These are phyloP conservation scores for Tenebrosternarchus preto DNA, from an alignment of 2,113 vertebrate species.

Conservation along the genomic window DNA sequence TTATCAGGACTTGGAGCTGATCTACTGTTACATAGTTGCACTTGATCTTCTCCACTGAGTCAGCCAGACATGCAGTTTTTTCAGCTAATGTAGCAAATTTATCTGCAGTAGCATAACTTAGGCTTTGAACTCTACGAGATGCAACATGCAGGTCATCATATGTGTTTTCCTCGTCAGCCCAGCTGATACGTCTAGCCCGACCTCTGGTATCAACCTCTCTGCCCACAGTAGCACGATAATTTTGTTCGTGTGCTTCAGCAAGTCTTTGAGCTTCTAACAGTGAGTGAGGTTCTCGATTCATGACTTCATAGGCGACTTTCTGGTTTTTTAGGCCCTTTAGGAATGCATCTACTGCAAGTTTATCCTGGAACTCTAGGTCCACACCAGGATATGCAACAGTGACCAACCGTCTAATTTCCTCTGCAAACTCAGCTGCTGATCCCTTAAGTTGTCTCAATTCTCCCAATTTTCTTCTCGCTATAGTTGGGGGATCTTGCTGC, in stretches of 20 bases:
- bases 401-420: conserved; percentile 30
- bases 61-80: conserved; percentile 1
- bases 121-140: conserved; percentile 1
- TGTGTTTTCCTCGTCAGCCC: conserved; percentile 10
- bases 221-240: conserved; percentile 31
- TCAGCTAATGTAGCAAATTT: conserved; percentile 7
- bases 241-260: conserved; percentile 36
- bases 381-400: conserved; percentile 42
- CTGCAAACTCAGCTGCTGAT: conserved; percentile 40
- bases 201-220: conserved; percentile 14
- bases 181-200: conserved; percentile 11
- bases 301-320: conserved; percentile 35
- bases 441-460: conserved; percentile 31
- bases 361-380: conserved; percentile 28
- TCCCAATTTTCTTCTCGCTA: conserved; percentile 19
- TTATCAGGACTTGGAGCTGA: neutral
- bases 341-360: conserved; percentile 32
- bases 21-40: neutral
- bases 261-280: conserved; percentile 35
- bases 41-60: neutral
- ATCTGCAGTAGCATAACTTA: conserved; percentile 5
- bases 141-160: neutral
- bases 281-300: conserved; percentile 34
- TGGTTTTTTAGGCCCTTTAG: conserved; percentile 35
- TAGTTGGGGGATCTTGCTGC: conserved; percentile 27